These are phyloP conservation scores for Mythimna pallens DNA, from an alignment of 2,888 invertebrate species.

Conservation along the genomic window DNA sequence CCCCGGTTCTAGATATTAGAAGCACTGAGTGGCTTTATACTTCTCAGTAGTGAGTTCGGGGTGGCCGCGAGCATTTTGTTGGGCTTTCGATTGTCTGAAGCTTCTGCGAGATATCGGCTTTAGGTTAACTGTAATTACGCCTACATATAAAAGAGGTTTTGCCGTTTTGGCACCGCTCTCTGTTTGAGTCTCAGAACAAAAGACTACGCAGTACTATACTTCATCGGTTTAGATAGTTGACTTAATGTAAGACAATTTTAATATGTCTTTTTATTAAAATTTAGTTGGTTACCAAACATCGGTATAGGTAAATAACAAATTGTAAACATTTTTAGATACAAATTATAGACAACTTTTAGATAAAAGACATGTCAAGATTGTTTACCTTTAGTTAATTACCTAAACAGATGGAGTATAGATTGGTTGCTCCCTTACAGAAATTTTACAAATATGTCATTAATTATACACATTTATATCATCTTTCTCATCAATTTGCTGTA, in stretches of 20 bases:
- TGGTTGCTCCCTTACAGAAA: constrained; percentile 20
- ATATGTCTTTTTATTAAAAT: too few relatives aligned
- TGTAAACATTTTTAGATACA: too few relatives aligned
- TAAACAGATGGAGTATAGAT: too few relatives aligned
- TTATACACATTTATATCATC: constrained; percentile 15
- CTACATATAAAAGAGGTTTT: constrained; percentile 38
- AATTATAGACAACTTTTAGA: too few relatives aligned
- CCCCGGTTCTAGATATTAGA: constrained; percentile 61
- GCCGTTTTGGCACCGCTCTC: constrained; percentile 33
- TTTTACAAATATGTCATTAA: constrained; percentile 5
- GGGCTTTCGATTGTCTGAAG: constrained; percentile 51
- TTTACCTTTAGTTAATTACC: too few relatives aligned
- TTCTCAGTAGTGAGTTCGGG: constrained; percentile 48
- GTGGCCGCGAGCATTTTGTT: constrained; percentile 57
- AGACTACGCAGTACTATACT: constrained; percentile 2
- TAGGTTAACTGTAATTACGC: constrained; percentile 58
- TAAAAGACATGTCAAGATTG: too few relatives aligned
- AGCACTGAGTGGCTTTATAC: constrained; percentile 63
- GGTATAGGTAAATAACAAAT: too few relatives aligned
- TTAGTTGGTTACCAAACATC: too few relatives aligned
- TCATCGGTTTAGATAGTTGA: too few relatives aligned
- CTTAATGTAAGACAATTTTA: too few relatives aligned
- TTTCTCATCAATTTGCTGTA: constrained; percentile 22
- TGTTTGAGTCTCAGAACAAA: constrained; percentile 11
- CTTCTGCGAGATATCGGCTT: constrained; percentile 62